Evolutionary conservation across 1,140 invertebrate species (phyloP).

Genomic region (Choristoneura fumiferana): DNA sequence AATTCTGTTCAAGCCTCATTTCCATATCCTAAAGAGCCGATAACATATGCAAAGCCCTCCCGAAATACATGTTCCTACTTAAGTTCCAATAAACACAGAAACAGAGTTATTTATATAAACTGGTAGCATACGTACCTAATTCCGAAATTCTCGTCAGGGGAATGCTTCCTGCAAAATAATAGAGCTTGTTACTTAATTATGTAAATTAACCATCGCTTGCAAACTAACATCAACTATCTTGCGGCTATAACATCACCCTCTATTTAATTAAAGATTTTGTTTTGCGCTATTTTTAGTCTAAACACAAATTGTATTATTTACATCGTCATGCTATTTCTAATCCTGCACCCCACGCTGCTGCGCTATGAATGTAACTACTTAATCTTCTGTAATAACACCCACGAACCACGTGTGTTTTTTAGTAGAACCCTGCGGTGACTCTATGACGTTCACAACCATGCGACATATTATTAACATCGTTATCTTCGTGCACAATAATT

Average conservation of each 20-base stretch:
- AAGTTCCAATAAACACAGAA: too few relatives aligned
- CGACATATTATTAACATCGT: constrained; percentile 39
- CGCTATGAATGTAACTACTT: constrained; percentile 2
- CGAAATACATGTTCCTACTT: neutral
- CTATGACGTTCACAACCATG: constrained; percentile 14
- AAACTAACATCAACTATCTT: too few relatives aligned
- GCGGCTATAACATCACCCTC: neutral
- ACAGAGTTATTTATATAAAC: neutral
- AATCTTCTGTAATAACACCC: too few relatives aligned
- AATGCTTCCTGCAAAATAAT: constrained; percentile 72
- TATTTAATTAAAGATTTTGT: neutral
- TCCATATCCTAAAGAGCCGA: neutral
- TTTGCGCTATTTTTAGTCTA: too few relatives aligned
- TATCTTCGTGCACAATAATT: neutral
- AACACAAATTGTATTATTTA: too few relatives aligned
- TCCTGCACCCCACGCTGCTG: neutral
- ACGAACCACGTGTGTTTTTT: too few relatives aligned
- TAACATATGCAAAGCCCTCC: neutral
- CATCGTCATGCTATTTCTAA: neutral
- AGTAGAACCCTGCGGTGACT: too few relatives aligned
- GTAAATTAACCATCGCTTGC: too few relatives aligned
- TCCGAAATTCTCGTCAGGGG: constrained; percentile 77
- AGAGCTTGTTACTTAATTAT: neutral
- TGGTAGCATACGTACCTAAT: constrained; percentile 58
- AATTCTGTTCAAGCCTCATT: neutral